Percentiles rank a stretch among this genome's conserved stretches.
phyloP scores from a whole-genome alignment of 53 echinoderm and acorn worm genomes.

The Henricia sp. region DNA sequence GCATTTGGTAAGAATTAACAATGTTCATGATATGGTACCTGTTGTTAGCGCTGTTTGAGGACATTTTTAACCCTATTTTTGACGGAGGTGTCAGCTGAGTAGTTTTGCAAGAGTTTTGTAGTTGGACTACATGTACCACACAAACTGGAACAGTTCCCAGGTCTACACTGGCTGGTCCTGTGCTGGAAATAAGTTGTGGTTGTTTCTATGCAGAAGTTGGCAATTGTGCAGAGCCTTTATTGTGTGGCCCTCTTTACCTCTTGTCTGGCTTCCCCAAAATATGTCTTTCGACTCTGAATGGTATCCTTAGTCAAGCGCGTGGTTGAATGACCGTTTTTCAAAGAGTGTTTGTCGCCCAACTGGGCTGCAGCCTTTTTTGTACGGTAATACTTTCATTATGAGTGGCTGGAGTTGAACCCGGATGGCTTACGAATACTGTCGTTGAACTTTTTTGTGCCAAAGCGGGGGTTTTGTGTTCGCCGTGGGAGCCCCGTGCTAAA shows the following conservation, averaged over 20 bases:
- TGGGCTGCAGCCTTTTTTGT: constrained; percentile 22
- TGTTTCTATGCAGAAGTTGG: not conserved
- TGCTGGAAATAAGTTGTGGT: too few species aligned
- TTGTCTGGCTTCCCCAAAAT: constrained; percentile 30
- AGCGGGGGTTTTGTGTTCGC: constrained; percentile 22
- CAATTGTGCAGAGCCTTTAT: constrained; percentile 22
- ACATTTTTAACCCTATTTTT: constrained; percentile 24
- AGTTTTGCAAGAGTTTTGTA: not conserved
- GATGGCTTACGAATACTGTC: constrained; percentile 1
- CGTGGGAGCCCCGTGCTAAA: constrained; percentile 6
- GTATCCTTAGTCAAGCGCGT: not conserved
- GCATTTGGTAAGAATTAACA: too few species aligned
- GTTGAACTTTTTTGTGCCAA: constrained; percentile 46
- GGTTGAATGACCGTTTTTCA: constrained; percentile 58
- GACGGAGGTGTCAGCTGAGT: not conserved
- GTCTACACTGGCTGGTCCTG: not conserved
- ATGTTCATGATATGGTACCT: too few species aligned
- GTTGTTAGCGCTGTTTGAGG: constrained; percentile 27
- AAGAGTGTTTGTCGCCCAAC: constrained; percentile 47
- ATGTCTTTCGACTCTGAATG: constrained; percentile 48
- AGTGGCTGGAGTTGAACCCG: constrained; percentile 13
- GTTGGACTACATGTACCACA: constrained; percentile 37
- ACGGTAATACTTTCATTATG: not conserved
- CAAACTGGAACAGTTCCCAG: constrained; percentile 21
- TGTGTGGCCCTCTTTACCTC: not conserved